A percentile compares a stretch with the other conserved stretches of the same genome.
Evolutionary conservation across 1,140 invertebrate genomes (phyloP).

Genomic region (Asbolus verrucosus): DNA sequence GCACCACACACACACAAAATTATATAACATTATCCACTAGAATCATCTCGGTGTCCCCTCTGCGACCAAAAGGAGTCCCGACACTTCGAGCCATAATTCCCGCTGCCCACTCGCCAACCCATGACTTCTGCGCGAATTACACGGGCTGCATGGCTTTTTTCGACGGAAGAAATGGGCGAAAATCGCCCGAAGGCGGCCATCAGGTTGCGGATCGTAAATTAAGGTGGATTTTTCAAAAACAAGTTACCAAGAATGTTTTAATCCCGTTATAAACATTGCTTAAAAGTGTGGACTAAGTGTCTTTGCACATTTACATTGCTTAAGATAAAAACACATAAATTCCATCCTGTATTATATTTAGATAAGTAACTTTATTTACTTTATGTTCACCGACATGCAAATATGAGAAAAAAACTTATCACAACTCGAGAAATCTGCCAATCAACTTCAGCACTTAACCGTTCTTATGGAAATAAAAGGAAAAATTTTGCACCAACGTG

Average conservation of each 20-base stretch:
- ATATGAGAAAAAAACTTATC: background rate
- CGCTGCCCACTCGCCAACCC: background rate
- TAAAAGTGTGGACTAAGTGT: slow-evolving; percentile 31
- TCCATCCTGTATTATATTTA: slow-evolving; percentile 25
- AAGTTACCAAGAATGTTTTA: slow-evolving; percentile 13
- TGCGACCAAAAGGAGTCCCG: too few species aligned
- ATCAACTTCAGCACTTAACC: background rate
- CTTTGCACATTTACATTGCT: slow-evolving; percentile 36
- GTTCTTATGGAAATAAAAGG: too few species aligned
- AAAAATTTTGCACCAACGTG: too few species aligned
- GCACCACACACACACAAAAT: slow-evolving; percentile 5
- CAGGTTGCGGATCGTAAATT: slow-evolving; percentile 23
- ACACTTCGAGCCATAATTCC: too few species aligned
- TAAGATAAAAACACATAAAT: slow-evolving; percentile 14
- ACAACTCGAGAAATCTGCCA: background rate
- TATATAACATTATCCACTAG: slow-evolving; percentile 22
- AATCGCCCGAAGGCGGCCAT: slow-evolving; percentile 4
- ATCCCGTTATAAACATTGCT: slow-evolving; percentile 35
- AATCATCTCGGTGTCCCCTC: too few species aligned
- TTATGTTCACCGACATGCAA: background rate
- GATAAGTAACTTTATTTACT: slow-evolving; percentile 6
- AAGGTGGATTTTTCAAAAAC: slow-evolving; percentile 24
- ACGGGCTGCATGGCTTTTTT: background rate
- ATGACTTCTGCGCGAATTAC: slow-evolving; percentile 16
- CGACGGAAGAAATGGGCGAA: background rate